Percentiles rank a stretch among this genome's conserved stretches.
Conservation (phyloP, 2,888 invertebrate species). For the Eledona agricola region DNA sequence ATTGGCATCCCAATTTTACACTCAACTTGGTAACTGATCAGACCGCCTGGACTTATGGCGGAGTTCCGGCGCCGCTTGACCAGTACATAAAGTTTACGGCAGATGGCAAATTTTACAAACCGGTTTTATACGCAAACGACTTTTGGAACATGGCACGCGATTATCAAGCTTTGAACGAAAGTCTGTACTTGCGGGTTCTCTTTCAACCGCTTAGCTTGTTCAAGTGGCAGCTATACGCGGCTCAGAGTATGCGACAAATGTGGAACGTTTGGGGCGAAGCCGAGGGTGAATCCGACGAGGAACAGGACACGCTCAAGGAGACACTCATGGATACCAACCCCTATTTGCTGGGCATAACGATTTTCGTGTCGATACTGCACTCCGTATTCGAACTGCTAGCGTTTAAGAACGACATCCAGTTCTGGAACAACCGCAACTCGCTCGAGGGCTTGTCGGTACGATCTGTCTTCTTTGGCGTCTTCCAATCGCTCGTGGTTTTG, state of each 20-base stretch:
- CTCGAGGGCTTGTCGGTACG: slow-evolving; percentile 97
- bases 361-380: slow-evolving; percentile 92
- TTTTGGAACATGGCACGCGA: slow-evolving; percentile 99
- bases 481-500: slow-evolving; percentile 94
- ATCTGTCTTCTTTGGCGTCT: slow-evolving; percentile 98
- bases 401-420: slow-evolving; percentile 99
- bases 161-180: slow-evolving; percentile 87
- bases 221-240: slow-evolving; percentile 98
- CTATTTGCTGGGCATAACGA: slow-evolving; percentile 89
- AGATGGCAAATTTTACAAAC: slow-evolving; percentile 88
- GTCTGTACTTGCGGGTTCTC: slow-evolving; percentile 76
- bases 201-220: slow-evolving; percentile 94
- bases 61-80: slow-evolving; percentile 91
- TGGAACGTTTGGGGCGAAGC: slow-evolving; percentile 78
- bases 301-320: slow-evolving; percentile 91
- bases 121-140: slow-evolving; percentile 94
- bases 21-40: slow-evolving; percentile 95
- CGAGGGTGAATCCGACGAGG: slow-evolving; percentile 83
- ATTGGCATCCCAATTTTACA: slow-evolving; percentile 99
- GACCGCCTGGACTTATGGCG: slow-evolving; percentile 91
- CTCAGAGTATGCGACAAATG: slow-evolving; percentile 92
- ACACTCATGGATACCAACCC: slow-evolving; percentile 97
- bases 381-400: slow-evolving; percentile 98
- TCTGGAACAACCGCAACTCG: slow-evolving; percentile 98
- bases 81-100: slow-evolving; percentile 91